These are phyloP conservation scores for Epirrita christyi DNA, from an alignment of 2,888 invertebrate genomes.

Conservation along the genomic window DNA sequence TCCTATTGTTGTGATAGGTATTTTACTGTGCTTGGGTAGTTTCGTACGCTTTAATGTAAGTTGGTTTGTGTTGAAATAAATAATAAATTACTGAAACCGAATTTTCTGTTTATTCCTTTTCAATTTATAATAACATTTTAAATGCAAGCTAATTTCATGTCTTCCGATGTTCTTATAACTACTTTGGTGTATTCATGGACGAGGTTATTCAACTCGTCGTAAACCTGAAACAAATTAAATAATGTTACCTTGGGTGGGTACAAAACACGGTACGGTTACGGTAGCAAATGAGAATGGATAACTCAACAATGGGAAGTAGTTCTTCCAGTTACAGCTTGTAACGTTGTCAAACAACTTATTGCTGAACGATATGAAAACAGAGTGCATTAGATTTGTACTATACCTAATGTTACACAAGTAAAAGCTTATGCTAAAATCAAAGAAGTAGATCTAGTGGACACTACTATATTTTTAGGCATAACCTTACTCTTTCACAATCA, in stretches of 20 bases:
- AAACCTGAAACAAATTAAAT: constrained; percentile 82
- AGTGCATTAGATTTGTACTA: no score
- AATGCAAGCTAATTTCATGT: constrained; percentile 77
- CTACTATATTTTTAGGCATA: no score
- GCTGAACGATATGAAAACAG: no score
- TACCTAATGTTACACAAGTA: no score
- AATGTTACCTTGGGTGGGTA: neutral
- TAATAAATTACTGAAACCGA: constrained; percentile 29
- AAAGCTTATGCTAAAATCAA: no score
- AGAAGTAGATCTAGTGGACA: no score
- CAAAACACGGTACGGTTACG: no score
- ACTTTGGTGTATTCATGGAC: constrained; percentile 87
- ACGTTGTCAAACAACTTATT: no score
- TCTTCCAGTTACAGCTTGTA: no score
- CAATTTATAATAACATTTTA: constrained; percentile 38
- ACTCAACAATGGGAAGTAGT: no score
- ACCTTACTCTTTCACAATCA: no score
- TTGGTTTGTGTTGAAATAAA: constrained; percentile 8
- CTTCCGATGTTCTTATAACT: constrained; percentile 87
- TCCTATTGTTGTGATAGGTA: neutral
- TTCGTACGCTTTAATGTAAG: neutral
- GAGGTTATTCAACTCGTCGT: constrained; percentile 84
- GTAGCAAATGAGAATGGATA: no score
- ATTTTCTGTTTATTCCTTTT: constrained; percentile 36
- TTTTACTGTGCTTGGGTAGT: constrained; percentile 4